A percentile compares a stretch with the other conserved stretches of the same genome.
Evolutionary conservation across 2,888 invertebrate genomes (phyloP).

Genomic region (Strigamia maritima): DNA sequence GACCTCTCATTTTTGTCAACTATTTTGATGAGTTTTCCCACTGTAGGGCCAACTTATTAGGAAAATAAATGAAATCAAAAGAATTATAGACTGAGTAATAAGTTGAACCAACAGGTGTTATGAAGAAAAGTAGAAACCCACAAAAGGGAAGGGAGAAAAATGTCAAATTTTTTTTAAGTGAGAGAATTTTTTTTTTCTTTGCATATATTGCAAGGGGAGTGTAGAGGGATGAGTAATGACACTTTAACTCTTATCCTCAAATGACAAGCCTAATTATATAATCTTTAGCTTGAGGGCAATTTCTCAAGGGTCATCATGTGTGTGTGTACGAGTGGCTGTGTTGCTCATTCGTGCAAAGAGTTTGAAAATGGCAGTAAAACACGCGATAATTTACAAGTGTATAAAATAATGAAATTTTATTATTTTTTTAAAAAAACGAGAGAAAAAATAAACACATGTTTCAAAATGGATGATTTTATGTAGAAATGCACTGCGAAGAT

Average conservation of each 20-base stretch:
- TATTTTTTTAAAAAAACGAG: not conserved
- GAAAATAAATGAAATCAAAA: not conserved
- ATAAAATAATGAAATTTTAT: not conserved
- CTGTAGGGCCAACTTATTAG: not conserved
- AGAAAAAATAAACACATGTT: not conserved
- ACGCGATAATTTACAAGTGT: conserved; percentile 15
- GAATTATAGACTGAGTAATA: conserved; percentile 1
- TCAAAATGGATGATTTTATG: not conserved
- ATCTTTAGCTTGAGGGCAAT: conserved; percentile 10
- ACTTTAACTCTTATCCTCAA: conserved; percentile 15
- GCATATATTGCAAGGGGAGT: conserved; percentile 6
- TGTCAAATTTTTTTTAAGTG: conserved; percentile 4
- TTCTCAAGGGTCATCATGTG: conserved; percentile 10
- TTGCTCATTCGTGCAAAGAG: not conserved
- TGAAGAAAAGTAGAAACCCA: not conserved
- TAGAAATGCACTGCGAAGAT: not conserved
- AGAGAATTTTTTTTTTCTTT: conserved; percentile 2
- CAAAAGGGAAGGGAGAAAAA: conserved; percentile 10
- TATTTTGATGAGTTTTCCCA: not conserved
- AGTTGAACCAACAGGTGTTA: conserved; percentile 1
- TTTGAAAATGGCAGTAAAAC: conserved; percentile 10
- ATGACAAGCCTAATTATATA: conserved; percentile 15
- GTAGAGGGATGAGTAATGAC: conserved; percentile 10
- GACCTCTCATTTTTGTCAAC: not conserved
- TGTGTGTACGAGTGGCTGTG: conserved; percentile 10